phyloP scores from a whole-genome alignment of 2,797 vertebrate species.

The Propithecus deckenii region DNA sequence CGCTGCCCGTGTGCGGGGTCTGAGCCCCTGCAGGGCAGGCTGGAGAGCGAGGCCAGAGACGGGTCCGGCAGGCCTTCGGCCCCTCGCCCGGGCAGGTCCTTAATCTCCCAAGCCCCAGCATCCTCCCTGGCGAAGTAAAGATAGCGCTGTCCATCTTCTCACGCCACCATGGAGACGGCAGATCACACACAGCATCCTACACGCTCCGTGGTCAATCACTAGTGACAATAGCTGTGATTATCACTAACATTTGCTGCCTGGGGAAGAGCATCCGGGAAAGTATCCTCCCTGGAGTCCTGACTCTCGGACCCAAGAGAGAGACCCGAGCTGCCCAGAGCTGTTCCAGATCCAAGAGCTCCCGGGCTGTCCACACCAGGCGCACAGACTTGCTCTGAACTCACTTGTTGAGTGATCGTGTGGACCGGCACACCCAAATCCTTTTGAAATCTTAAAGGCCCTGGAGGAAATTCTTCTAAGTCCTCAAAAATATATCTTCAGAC shows the following conservation, averaged over 20 bases:
- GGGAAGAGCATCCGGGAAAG: not conserved
- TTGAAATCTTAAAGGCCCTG: not conserved
- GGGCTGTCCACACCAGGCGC: rapidly evolving
- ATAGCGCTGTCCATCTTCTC: rapidly evolving
- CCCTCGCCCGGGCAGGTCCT: no score
- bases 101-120: not conserved
- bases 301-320: not conserved
- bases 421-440: not conserved
- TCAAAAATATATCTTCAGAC: not conserved
- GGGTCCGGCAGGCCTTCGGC: no score
- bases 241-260: not conserved
- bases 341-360: not conserved
- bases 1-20: no score
- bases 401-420: not conserved
- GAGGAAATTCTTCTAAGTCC: slow-evolving; percentile 21
- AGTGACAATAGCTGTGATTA: not conserved
- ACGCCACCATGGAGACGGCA: not conserved
- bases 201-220: not conserved
- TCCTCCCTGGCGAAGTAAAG: not conserved
- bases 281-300: not conserved
- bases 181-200: rapidly evolving
- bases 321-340: rapidly evolving
- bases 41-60: not conserved
- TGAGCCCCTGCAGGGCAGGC: no score
- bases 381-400: rapidly evolving